These are phyloP conservation scores for Sanderia malayensis DNA, from an alignment of 30 jellyfish, hydroid and myxozoan species.

Conservation along the genomic window DNA sequence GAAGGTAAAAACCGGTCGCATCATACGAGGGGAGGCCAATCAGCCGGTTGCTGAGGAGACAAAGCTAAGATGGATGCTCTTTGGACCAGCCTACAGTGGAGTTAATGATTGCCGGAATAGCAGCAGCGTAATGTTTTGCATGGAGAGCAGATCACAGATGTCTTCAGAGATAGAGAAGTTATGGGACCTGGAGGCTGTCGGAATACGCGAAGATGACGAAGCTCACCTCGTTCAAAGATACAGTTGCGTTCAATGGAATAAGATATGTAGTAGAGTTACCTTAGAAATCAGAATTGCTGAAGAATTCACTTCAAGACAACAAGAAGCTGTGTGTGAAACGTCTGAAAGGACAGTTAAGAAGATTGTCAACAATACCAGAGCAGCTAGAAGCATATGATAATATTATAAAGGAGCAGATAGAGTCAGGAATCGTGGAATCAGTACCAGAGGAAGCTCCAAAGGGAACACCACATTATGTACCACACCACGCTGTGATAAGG, in stretches of 20 bases:
- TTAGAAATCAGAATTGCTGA: conserved; percentile 7
- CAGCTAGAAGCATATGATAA: too few relatives aligned
- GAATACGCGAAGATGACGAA: neutral
- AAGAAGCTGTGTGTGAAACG: neutral
- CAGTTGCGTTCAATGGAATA: neutral
- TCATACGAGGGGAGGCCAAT: conserved; percentile 17
- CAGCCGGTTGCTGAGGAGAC: neutral
- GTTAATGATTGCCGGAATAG: neutral
- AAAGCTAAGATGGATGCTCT: neutral
- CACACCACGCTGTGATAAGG: conserved; percentile 28
- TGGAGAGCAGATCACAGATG: neutral
- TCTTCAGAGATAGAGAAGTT: neutral
- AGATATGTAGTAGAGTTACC: conserved; percentile 25
- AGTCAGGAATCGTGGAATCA: conserved; percentile 7
- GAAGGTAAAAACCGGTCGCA: neutral
- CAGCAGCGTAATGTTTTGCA: neutral
- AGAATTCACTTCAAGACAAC: neutral
- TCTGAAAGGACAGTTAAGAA: neutral
- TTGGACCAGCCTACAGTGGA: conserved; percentile 11
- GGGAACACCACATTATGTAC: conserved; percentile 22
- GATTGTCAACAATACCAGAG: conserved; percentile 3
- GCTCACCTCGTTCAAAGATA: neutral
- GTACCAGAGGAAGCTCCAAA: neutral
- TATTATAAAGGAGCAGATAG: neutral
- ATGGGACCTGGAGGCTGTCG: conserved; percentile 32